phyloP scores from a whole-genome alignment of 2,888 invertebrate species.

The Proisotoma minuta region DNA sequence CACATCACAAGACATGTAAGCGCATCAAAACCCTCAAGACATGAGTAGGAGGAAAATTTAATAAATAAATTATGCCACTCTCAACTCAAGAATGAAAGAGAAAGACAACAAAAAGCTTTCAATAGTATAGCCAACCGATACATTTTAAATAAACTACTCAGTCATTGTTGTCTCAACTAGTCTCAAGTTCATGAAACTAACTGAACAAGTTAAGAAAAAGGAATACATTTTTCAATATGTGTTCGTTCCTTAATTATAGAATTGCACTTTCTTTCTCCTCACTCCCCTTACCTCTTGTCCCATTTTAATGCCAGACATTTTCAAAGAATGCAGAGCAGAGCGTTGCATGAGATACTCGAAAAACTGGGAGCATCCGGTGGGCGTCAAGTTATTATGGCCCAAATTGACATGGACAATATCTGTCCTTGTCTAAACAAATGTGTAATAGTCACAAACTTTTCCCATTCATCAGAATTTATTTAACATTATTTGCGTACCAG shows the following conservation, averaged over 20 bases:
- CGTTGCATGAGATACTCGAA: constrained; percentile 33
- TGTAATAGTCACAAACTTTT: not conserved
- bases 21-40: constrained; percentile 39
- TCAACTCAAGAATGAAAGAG: no score
- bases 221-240: no score
- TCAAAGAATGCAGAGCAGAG: constrained; percentile 34
- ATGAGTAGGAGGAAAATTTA: not conserved
- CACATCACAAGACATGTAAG: constrained; percentile 41
- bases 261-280: no score
- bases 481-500: constrained; percentile 19
- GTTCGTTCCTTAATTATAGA: no score
- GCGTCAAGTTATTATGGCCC: constrained; percentile 42
- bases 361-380: constrained; percentile 30
- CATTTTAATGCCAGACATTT: constrained; percentile 44
- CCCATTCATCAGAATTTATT: not conserved
- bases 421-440: not conserved
- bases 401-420: constrained; percentile 35
- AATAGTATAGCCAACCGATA: no score
- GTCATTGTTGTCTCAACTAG: no score
- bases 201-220: no score
- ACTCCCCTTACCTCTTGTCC: constrained; percentile 42
- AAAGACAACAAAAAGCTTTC: no score
- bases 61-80: no score
- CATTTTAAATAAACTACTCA: no score
- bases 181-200: no score